Evolutionary conservation across 2,888 invertebrate species (phyloP).

Genomic region (Brenthis ino): DNA sequence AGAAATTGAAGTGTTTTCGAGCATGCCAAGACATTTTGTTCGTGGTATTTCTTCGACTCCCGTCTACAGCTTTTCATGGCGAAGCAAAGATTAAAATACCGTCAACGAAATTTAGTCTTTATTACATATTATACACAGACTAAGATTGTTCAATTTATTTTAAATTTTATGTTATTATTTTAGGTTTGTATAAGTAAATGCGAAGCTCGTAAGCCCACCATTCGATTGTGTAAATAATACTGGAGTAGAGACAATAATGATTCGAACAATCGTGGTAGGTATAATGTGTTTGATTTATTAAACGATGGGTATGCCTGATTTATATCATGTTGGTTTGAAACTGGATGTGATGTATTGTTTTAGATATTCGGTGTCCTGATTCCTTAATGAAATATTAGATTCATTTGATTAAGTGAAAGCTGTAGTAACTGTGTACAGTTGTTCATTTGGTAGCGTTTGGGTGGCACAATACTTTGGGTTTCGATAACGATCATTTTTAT

Average conservation of each 20-base stretch:
- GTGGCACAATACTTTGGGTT: slow-evolving; percentile 2
- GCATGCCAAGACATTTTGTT: slow-evolving; percentile 73
- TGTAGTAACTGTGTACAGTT: slow-evolving; percentile 25
- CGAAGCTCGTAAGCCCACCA: slow-evolving; percentile 56
- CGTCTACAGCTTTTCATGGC: slow-evolving; percentile 34
- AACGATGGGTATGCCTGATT: slow-evolving; percentile 52
- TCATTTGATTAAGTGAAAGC: slow-evolving; percentile 28
- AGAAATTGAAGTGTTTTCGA: slow-evolving; percentile 78
- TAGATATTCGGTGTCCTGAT: slow-evolving; percentile 39
- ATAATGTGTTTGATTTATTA: slow-evolving; percentile 78
- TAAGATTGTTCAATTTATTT: slow-evolving; percentile 21
- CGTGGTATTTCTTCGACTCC: slow-evolving; percentile 62
- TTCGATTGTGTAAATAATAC: slow-evolving; percentile 70
- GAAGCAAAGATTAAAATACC: slow-evolving; percentile 11
- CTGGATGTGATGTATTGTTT: slow-evolving; percentile 43
- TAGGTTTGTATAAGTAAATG: slow-evolving; percentile 42
- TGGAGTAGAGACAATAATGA: slow-evolving; percentile 73
- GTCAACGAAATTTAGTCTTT: slow-evolving; percentile 26
- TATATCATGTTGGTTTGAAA: slow-evolving; percentile 41
- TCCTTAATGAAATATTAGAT: slow-evolving; percentile 35
- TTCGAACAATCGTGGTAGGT: slow-evolving; percentile 69
- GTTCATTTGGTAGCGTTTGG: slow-evolving; percentile 16
- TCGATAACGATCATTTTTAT: slow-evolving; percentile 17
- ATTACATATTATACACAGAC: slow-evolving; percentile 30
- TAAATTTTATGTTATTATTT: slow-evolving; percentile 32